phyloP scores from a whole-genome alignment of 2,113 vertebrate species.

The Burhinus bistriatus region DNA sequence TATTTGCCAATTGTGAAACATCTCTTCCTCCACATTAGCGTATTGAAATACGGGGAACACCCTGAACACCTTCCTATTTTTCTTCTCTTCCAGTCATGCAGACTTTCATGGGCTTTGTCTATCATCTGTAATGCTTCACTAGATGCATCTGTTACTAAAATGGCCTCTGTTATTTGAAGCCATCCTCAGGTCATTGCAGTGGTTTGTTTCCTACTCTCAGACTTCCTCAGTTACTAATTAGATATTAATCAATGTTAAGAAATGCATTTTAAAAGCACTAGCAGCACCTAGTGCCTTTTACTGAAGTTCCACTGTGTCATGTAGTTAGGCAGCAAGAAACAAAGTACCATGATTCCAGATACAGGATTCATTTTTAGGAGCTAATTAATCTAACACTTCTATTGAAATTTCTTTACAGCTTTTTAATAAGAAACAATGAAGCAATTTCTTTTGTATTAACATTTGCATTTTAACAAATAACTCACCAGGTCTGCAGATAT shows the following conservation, averaged over 20 bases:
- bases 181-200: background rate
- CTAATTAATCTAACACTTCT: background rate
- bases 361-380: background rate
- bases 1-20: background rate
- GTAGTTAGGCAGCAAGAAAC: background rate
- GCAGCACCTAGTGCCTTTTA: background rate
- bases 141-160: background rate
- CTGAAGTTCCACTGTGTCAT: background rate
- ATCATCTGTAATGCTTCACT: background rate
- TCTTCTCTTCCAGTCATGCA: background rate
- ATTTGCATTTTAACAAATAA: conserved; percentile 7
- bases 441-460: background rate
- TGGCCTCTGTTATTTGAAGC: background rate
- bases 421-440: background rate
- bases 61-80: background rate
- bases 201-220: background rate
- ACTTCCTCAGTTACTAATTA: background rate
- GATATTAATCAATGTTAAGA: background rate
- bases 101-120: background rate
- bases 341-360: background rate
- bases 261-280: background rate
- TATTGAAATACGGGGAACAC: background rate
- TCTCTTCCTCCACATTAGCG: background rate
- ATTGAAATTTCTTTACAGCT: background rate
- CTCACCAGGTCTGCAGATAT: conserved; percentile 82